Base-by-base conservation (phyloP, 2,797 vertebrate genomes). In the Oryzias dopingdopingensis region DNA sequence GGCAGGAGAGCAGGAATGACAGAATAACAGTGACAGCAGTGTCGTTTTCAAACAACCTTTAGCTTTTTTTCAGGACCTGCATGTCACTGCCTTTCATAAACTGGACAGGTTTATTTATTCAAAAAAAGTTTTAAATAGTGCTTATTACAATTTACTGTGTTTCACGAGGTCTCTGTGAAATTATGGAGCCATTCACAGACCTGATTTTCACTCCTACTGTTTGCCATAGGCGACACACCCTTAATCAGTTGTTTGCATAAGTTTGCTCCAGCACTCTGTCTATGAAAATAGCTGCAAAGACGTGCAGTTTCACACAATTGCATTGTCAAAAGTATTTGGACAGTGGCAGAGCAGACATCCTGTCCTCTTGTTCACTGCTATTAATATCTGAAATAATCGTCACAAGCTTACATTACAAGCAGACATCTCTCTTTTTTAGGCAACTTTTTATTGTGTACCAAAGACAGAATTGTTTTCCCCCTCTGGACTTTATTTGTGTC, bases 231-330 rank as follows among this genome's bases (percentile, higher is more conserved):
- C 51, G 72, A 67, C 70, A 73, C 66, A 6, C 72, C 75, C 68
- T 68, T 55, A 42, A 67, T 79, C 60, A 18, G 23, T 59, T 22
- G 41, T 80, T 86, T 74, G 79, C 69, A 75, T 78, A 47, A 23
- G 53, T 77, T 52, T 76, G 59, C 79, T 62, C 57, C 45, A 3
- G 42, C 55, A 60, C 59, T 58, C 56, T 32, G 63, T 18, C 56
- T 70, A 69, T 76, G 65, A 63, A 68, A 80, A 80, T 62, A 73
- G 64, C 60, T 66, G 44, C 74, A 42, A 68, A 65, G 53, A 59
- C 51, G 49, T 49, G 18, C 48, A 40, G 16, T 65, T 56, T 70
- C 41, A 41, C 55, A 52, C 46, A 49, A 52, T 22, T 14, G 51
- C 29, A 5, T 24, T 42, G 24, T 6, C 40, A 49, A 8, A 49